A percentile compares a stretch with the other conserved stretches of the same genome.
phyloP scores from a whole-genome alignment of 1,140 invertebrate genomes.

The Idris sp. region DNA sequence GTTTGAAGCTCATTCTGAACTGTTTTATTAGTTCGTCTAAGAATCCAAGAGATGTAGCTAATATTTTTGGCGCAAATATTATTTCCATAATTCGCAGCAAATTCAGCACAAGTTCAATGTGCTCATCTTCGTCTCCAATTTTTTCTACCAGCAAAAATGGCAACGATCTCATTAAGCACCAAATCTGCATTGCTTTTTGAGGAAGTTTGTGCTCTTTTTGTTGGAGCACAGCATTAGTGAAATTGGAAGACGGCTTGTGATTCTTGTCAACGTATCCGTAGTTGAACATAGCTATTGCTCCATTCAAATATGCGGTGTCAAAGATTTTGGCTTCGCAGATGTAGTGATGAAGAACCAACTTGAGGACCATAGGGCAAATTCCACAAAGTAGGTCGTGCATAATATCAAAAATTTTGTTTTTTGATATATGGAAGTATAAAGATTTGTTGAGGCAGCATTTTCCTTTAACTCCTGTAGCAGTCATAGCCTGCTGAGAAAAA shows the following conservation, averaged over 20 bases:
- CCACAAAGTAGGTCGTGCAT: constrained; percentile 51
- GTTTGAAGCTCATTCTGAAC: constrained; percentile 14
- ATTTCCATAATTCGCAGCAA: constrained; percentile 65
- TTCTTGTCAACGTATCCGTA: constrained; percentile 24
- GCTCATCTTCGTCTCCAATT: constrained; percentile 33
- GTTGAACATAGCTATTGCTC: constrained; percentile 19
- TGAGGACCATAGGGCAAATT: constrained; percentile 36
- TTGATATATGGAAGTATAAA: constrained; percentile 40
- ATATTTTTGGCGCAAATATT: constrained; percentile 62
- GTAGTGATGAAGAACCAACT: constrained; percentile 37
- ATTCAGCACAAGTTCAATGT: constrained; percentile 53
- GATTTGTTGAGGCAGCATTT: constrained; percentile 32
- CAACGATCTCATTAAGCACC: constrained; percentile 49
- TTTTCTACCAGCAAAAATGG: constrained; percentile 55
- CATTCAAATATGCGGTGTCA: constrained; percentile 20
- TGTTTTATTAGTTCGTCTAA: constrained; percentile 29
- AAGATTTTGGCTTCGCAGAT: constrained; percentile 7
- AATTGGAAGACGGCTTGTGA: constrained; percentile 47
- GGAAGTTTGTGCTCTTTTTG: constrained; percentile 42
- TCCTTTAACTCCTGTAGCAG: constrained; percentile 34
- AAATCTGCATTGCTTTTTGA: constrained; percentile 65
- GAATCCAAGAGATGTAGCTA: constrained; percentile 13
- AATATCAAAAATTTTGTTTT: constrained; percentile 47
- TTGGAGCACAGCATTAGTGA: constrained; percentile 44
- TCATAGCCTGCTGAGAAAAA: not conserved